These are phyloP conservation scores for Vidua macroura DNA, from an alignment of 2,113 vertebrate species.

Conservation along the genomic window DNA sequence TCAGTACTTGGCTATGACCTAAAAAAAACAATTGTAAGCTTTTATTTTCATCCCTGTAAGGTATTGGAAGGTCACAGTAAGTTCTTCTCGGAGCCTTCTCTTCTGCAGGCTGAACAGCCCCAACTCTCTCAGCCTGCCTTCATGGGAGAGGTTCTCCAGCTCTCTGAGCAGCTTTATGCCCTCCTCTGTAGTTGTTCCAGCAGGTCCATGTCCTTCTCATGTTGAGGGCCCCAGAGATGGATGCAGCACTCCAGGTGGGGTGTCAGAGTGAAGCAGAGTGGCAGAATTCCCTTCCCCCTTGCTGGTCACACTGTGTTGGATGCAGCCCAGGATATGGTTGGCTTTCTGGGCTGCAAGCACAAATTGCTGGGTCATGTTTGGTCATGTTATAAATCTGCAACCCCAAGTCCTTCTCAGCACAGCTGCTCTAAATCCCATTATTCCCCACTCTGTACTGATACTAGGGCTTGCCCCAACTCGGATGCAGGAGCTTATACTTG, in stretches of 20 bases:
- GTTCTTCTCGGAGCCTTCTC: not conserved
- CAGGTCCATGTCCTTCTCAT: not conserved
- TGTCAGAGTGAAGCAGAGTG: not conserved
- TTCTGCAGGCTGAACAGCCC: not conserved
- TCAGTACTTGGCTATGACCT: not conserved
- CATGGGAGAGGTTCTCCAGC: not conserved
- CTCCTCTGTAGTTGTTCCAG: not conserved
- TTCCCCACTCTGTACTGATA: not conserved
- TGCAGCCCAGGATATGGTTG: not conserved
- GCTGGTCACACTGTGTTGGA: accelerated
- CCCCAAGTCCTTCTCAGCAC: not conserved
- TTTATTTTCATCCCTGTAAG: not conserved
- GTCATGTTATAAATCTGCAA: not conserved
- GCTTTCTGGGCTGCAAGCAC: accelerated
- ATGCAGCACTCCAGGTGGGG: not conserved
- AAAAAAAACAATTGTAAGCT: not conserved
- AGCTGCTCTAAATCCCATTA: not conserved
- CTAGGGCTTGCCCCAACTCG: not conserved
- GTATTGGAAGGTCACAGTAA: not conserved
- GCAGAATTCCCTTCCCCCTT: not conserved
- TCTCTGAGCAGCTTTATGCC: not conserved
- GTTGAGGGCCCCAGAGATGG: not conserved
- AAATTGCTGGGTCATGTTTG: not conserved
- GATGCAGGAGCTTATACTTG: not conserved
- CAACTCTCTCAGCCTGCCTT: not conserved